Base-by-base conservation (phyloP, 2,888 invertebrate species). In the Cistogaster globosa region DNA sequence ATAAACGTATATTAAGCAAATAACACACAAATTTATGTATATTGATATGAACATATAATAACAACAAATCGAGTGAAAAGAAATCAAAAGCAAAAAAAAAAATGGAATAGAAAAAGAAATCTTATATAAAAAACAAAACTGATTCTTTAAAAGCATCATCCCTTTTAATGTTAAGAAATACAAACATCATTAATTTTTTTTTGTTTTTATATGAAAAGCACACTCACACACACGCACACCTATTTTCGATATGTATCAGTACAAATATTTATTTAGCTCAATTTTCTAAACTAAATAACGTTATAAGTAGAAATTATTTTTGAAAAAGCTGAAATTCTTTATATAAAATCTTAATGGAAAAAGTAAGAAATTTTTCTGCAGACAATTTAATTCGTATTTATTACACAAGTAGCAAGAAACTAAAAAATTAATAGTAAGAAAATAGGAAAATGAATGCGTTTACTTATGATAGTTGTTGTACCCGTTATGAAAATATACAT, bases 301-400 rank as follows among this genome's bases (percentile, higher is more conserved):
- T 89, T 90, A 90, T 91, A 90, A 90, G 91, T 91, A 91, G 89
- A 91, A 90, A 91, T 90, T 89, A 89, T 84, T 85, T 87, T 51
- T 42, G 18, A 60, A 74, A 57, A 74, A 79, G 72, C 63, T 76
- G 67, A 77, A 81, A 75, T 57, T 72, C 71, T 83, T 75, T 63
- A 53, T 60, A 65, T 42, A 51, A 58, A 65, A 83, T 55, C 76
- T 71, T 48, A 58, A 77, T 69, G 48, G 22, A 48, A 74, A 36
- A 58, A 67, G 36, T 71, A 77, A 67, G 60, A 77, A 76, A 20
- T 72, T n/a, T 12, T 67, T 67, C 42, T 42, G 62, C 51, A 77
- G 68, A 77, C 68, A 77, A 53, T 81, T 58, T 45, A 77, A 77
- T 76, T 79, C 75, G 75, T 84, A 7, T 75, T 78, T 78, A 83